These are phyloP conservation scores for Drosophila gunungcola DNA, from an alignment of 1,140 invertebrate species.

Conservation along the genomic window DNA sequence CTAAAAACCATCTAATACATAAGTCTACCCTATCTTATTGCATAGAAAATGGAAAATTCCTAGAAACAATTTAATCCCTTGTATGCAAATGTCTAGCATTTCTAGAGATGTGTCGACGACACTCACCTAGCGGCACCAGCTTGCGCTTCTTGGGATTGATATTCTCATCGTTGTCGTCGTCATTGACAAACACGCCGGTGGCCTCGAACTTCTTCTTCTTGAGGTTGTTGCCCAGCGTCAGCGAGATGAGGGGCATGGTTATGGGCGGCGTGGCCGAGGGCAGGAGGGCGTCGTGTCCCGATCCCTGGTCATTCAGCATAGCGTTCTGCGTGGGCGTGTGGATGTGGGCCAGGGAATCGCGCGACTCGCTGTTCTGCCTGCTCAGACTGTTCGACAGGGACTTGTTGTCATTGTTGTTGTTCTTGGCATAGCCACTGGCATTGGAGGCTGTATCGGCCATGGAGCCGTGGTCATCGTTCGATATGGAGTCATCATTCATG, in stretches of 20 bases:
- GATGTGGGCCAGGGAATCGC: slow-evolving; percentile 66
- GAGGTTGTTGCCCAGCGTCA: slow-evolving; percentile 75
- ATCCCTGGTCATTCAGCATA: slow-evolving; percentile 35
- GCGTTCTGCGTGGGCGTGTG: slow-evolving; percentile 62
- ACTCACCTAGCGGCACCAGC: slow-evolving; percentile 91
- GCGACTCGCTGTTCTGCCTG: slow-evolving; percentile 76
- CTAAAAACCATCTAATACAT: no score
- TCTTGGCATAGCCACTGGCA: slow-evolving; percentile 62
- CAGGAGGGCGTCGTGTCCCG: slow-evolving; percentile 17
- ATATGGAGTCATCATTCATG: slow-evolving; percentile 65
- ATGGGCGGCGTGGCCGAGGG: slow-evolving; percentile 69
- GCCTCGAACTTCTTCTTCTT: slow-evolving; percentile 93
- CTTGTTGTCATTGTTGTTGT: slow-evolving; percentile 52
- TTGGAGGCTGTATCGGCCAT: slow-evolving; percentile 68
- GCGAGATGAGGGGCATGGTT: slow-evolving; percentile 74
- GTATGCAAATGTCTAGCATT: no score
- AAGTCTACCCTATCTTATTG: no score
- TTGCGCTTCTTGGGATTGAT: slow-evolving; percentile 91
- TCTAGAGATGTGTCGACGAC: no score
- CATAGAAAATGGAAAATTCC: no score
- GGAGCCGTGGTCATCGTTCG: slow-evolving; percentile 62
- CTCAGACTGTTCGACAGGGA: slow-evolving; percentile 48
- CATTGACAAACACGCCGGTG: slow-evolving; percentile 95
- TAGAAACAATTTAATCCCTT: no score
- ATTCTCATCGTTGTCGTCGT: slow-evolving; percentile 92